Evolutionary conservation across 2,113 vertebrate species (phyloP), one percentile per base, ranked within the genome.

Genomic region (Harpagus bidentatus): DNA sequence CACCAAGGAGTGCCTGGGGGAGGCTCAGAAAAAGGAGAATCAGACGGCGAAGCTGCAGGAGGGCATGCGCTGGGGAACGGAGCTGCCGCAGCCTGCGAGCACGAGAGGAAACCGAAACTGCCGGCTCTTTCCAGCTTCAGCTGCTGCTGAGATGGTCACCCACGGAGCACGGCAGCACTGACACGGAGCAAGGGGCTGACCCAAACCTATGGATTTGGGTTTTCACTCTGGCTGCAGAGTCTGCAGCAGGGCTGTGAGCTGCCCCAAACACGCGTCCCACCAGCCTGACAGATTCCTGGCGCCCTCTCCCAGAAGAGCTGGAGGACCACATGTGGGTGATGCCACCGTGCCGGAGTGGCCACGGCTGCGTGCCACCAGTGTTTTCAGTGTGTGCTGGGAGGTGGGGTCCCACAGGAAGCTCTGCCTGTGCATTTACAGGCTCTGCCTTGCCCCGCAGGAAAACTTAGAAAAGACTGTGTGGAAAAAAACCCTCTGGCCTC

Each of bases 161-260:
- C 70, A 58, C 0, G 0, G 36, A 78, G 65, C 34, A 34, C 0
- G 0, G 16, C 45, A 59, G 81, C n/a, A 5, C 43, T 47, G 55
- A 25, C 16, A 20, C 0, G 0, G 38, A 91, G 23, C 11, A 18
- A 90, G 16, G 48, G 23, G 8, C 52, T 81, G 48, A 56, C 38
- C 36, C 36, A 63, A 45, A 66, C 16, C 9, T 14, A 6, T 38
- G 29, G 67, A 7, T 77, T 12, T 70, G 40, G 14, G 16, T 22
- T 93, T 85, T 79, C 10, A 23, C 67, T 87, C 43, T 16, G 50
- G 28, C 29, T 91, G 40, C 36, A 66, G 19, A 38, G 15, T 26
- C 52, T 63, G 62, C 58, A 77, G 36, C 15, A 13, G 65, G 32
- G 29, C 71, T 50, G 21, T 25, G 32, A 92, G 40, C 58, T 90